phyloP scores from a whole-genome alignment of 2,888 invertebrate genomes.

The Ennomos quercinarius region DNA sequence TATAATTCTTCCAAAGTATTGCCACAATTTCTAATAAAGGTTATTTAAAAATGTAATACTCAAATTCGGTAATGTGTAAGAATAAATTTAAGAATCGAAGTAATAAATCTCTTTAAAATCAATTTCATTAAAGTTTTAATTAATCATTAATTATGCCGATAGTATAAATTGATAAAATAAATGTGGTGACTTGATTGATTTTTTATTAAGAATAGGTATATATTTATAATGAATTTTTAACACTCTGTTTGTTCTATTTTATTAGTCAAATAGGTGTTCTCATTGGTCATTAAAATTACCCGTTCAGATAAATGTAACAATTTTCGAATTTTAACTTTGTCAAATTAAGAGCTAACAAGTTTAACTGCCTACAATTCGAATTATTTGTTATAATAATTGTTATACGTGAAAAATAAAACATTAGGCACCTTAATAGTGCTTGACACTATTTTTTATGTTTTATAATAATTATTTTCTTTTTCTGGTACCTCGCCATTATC shows the following conservation, averaged over 20 bases:
- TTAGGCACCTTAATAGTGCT: too few species aligned
- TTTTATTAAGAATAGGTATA: not conserved
- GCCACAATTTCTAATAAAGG: slow-evolving; percentile 69
- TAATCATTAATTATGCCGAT: slow-evolving; percentile 7
- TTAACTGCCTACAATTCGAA: too few species aligned
- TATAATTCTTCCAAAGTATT: slow-evolving; percentile 76
- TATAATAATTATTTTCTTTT: too few species aligned
- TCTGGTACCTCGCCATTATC: too few species aligned
- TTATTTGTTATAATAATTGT: too few species aligned
- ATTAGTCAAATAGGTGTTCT: not conserved
- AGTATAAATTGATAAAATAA: slow-evolving; percentile 18
- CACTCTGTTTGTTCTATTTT: slow-evolving; percentile 1
- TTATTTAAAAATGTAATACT: slow-evolving; percentile 54
- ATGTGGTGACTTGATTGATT: slow-evolving; percentile 21
- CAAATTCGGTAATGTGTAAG: slow-evolving; percentile 54
- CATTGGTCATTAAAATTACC: not conserved
- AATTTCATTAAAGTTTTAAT: slow-evolving; percentile 24
- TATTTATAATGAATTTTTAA: slow-evolving; percentile 14
- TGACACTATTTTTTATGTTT: too few species aligned
- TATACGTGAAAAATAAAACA: too few species aligned
- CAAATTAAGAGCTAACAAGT: slow-evolving; percentile 35
- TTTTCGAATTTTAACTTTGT: slow-evolving; percentile 12
- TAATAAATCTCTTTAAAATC: slow-evolving; percentile 26
- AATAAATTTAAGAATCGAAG: slow-evolving; percentile 38
- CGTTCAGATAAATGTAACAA: not conserved